Percentiles rank a stretch among this genome's conserved stretches.
Evolutionary conservation across 2,888 invertebrate genomes (phyloP).

Genomic region (Thymelicus sylvestris): DNA sequence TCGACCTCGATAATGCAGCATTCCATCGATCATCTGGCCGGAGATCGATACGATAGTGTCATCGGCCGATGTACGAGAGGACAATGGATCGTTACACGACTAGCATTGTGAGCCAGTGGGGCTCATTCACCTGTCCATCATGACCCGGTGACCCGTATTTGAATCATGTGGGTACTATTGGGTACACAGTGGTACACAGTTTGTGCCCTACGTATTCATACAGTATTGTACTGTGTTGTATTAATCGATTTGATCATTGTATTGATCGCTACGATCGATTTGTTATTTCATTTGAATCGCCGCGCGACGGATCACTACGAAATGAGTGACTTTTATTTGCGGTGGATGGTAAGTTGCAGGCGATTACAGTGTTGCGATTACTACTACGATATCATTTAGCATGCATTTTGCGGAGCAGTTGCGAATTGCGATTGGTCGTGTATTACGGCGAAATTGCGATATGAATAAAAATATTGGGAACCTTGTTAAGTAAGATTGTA

Average conservation of each 20-base stretch:
- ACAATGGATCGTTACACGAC: constrained; percentile 30
- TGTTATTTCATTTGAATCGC: background rate
- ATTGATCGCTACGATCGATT: background rate
- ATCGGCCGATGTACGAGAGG: constrained; percentile 43
- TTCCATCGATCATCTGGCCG: constrained; percentile 53
- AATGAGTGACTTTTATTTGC: background rate
- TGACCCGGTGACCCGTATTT: constrained; percentile 35
- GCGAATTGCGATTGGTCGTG: too few species aligned
- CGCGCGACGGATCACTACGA: background rate
- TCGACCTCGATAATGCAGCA: constrained; percentile 19
- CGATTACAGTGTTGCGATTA: too few species aligned
- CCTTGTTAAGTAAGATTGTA: background rate
- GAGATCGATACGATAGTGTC: constrained; percentile 63
- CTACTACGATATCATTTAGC: too few species aligned
- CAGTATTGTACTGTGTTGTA: background rate
- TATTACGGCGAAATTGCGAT: too few species aligned
- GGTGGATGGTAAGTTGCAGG: background rate
- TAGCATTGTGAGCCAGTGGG: constrained; percentile 29
- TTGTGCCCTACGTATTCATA: too few species aligned
- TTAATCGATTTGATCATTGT: background rate
- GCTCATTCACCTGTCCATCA: constrained; percentile 32
- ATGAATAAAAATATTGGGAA: too few species aligned
- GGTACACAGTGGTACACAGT: too few species aligned
- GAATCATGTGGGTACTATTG: constrained; percentile 13
- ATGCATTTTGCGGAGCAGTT: too few species aligned